A percentile compares a stretch with the other conserved stretches of the same genome.
Conservation (phyloP, 2,113 vertebrate genomes). For the Ictalurus furcatus region DNA sequence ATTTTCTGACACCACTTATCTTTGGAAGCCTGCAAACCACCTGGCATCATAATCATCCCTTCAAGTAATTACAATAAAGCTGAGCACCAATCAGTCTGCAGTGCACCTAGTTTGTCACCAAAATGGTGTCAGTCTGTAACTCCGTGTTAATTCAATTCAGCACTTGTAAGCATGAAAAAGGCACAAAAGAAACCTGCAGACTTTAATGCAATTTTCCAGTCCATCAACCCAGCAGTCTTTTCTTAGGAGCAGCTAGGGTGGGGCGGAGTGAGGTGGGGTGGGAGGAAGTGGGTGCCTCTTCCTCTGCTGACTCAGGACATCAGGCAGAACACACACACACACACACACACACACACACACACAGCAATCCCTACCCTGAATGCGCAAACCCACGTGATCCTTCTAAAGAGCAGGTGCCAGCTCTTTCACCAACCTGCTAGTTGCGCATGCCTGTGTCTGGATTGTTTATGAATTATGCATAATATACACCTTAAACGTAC, state of each 20-base stretch:
- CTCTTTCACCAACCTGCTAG: neutral
- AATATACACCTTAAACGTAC: neutral
- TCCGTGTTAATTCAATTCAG: conserved; percentile 67
- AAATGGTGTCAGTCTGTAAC: conserved; percentile 54
- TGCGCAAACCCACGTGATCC: conserved; percentile 4
- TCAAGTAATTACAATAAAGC: conserved; percentile 41
- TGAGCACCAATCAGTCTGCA: conserved; percentile 19
- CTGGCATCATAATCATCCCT: neutral
- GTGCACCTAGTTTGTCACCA: conserved; percentile 59
- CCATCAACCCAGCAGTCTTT: conserved; percentile 68
- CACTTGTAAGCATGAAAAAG: conserved; percentile 63
- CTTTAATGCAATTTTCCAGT: conserved; percentile 79
- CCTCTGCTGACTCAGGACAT: conserved; percentile 57
- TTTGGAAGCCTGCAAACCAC: neutral
- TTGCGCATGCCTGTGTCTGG: neutral
- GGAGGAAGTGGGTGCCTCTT: conserved; percentile 24
- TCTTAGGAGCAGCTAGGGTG: conserved; percentile 58
- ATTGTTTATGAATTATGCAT: conserved; percentile 9
- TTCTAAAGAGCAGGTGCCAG: conserved; percentile 1
- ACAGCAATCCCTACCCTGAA: conserved; percentile 9
- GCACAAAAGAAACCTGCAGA: conserved; percentile 71
- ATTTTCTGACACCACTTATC: neutral
- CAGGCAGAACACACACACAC: neutral
- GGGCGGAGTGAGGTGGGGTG: conserved; percentile 30
- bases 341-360: conserved; percentile 6